Base-by-base conservation (phyloP, 2,797 vertebrate species). In the Melopsittacus undulatus region DNA sequence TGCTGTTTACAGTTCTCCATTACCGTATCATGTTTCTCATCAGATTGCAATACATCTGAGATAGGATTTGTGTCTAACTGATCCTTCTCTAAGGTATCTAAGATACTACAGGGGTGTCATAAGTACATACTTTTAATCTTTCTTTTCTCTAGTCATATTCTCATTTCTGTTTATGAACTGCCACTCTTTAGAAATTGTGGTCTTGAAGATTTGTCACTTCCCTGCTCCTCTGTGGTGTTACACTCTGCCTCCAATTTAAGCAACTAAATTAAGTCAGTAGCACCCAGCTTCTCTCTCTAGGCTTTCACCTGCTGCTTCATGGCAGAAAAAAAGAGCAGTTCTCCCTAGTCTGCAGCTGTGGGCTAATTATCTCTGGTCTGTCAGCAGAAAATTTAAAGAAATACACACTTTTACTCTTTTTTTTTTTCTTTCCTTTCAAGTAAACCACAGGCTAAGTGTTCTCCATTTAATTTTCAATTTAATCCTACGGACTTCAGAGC, bases 321-420 rank as follows among this genome's bases (percentile, higher is more conserved):
- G 91, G 46, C 83, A 94, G 79, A 77, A 83, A 93, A 96, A 96
- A 83, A 91, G 66, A 94, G 54, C 73, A n/a, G 83, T 34, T 89
- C 74, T 92, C 72, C 83, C 64, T 74, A 94, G 64, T 36, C 81
- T 90, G 93, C 96, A 96, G 95, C 95, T 97, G 95, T 90, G 23
- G 63, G 94, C 81, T 95, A 96, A 96, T 97, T 96, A 94, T 87
- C 83, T 83, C 67, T 92, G 38, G 67, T 70, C 74, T 96, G 81
- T 90, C 95, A 90, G 91, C 56, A 95, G 52, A 96, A 94, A 94
- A 92, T 86, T 90, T 96, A 96, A 95, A 96, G 90, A 92, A 94
- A 95, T 82, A 96, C 64, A 91, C 89, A 74, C 22, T 79, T 80
- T 20, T 27, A 54, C 36, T n/a, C 1, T 1, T 34, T 21, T 49